Base-by-base conservation (phyloP, 2,888 invertebrate species). In the Perizoma flavofasciatum region DNA sequence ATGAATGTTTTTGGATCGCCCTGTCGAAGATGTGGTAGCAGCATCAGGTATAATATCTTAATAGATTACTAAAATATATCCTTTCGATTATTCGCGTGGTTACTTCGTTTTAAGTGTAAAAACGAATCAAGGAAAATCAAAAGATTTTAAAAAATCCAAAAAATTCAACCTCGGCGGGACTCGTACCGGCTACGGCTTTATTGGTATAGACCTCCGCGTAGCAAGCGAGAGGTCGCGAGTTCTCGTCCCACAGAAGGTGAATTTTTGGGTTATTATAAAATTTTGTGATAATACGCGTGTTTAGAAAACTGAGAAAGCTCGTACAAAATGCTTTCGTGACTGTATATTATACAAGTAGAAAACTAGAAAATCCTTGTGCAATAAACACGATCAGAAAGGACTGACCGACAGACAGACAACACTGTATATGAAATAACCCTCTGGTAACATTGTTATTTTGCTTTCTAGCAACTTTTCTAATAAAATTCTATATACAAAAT, bases 401-500 rank as follows among this genome's bases (percentile, higher is more conserved):
- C 22, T 22, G 34, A 37, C 37, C 1, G 45, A 49, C 35, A 49
- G 57, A 61, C 64, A 66, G 61, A 72, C 70, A 73, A 78, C 78
- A 79, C 77, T 81, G 77, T 77, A 78, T 73, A 69, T 66, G 63
- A 71, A 72, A 69, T 61, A 71, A 68, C 65, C 61, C 45, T 61
- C 72, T 83, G 87, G 88, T 88, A 89, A 89, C 88, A 81, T 79
- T 73, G 70, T 77, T 74, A 71, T 74, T 68, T 71, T 70, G 72
- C 56, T 65, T 76, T 37, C n/a, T 22, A 78, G 77, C 75, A 78
- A 80, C 73, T 11, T 77, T 69, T 73, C 70, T 76, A 78, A 78
- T 81, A 78, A 86, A 84, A 81, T 82, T 37, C 7, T 37, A 89
- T 90, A 85, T 89, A 90, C 89, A 89, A 78, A 81, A 82, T 82